Conservation (phyloP, 2,113 vertebrate species). For the Rutilus rutilus region DNA sequence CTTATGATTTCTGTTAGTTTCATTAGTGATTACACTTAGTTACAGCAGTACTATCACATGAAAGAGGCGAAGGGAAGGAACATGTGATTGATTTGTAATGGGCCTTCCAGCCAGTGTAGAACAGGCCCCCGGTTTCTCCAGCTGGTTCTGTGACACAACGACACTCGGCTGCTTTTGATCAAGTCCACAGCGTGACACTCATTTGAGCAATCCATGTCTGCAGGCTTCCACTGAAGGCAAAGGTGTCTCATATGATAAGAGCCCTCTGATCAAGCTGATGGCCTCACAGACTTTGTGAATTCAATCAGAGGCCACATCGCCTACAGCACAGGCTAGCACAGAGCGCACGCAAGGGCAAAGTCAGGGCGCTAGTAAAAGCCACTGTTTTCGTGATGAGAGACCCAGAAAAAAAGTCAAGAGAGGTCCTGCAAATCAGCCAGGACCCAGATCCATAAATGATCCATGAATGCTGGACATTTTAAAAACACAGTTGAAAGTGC, state of each 20-base stretch:
- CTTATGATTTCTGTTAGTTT: neutral
- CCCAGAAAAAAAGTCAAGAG: neutral
- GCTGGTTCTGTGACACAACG: constrained; percentile 43
- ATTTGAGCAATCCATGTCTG: constrained; percentile 35
- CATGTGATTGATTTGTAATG: constrained; percentile 39
- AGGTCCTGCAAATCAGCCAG: neutral
- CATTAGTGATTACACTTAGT: neutral
- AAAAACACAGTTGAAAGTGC: constrained; percentile 33
- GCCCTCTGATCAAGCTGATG: constrained; percentile 51
- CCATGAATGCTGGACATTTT: constrained; percentile 16
- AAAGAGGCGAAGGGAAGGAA: neutral
- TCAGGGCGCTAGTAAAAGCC: neutral
- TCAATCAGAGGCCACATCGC: constrained; percentile 39
- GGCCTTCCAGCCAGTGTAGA: constrained; percentile 29
- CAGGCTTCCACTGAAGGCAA: constrained; percentile 48
- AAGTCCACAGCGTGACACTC: constrained; percentile 42
- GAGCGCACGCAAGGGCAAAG: constrained; percentile 3
- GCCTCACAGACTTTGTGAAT: constrained; percentile 46
- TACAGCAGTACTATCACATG: neutral
- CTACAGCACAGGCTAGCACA: neutral
- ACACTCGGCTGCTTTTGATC: constrained; percentile 51
- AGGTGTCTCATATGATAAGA: constrained; percentile 56
- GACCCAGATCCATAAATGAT: neutral
- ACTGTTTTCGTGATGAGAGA: neutral
- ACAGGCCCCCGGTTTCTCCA: constrained; percentile 34